These are phyloP conservation scores for Bradynema listronoti DNA, from an alignment of 1,140 invertebrate genomes.

Conservation along the genomic window DNA sequence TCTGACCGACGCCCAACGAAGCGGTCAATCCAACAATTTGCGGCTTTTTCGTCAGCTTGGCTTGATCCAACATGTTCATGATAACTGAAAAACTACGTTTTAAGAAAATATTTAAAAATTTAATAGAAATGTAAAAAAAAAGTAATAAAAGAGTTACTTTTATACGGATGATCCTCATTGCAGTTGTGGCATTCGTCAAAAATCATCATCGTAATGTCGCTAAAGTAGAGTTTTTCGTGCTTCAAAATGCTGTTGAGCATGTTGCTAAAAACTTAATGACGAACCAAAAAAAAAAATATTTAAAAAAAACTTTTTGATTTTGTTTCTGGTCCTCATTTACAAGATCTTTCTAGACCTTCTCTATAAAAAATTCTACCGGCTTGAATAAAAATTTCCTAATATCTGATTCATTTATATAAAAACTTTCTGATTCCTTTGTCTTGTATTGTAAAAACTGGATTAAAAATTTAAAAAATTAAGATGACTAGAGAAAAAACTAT, in stretches of 20 bases:
- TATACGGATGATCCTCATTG: slow-evolving; percentile 37
- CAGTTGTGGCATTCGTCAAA: slow-evolving; percentile 51
- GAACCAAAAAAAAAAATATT: too few relatives aligned
- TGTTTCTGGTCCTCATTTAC: too few relatives aligned
- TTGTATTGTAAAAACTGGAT: slow-evolving; percentile 1
- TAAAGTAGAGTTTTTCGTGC: slow-evolving; percentile 27
- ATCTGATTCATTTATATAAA: too few relatives aligned
- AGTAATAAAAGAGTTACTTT: slow-evolving; percentile 21
- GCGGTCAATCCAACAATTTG: slow-evolving; percentile 50
- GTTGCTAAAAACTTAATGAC: too few relatives aligned
- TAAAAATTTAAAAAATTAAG: too few relatives aligned
- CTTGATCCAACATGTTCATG: slow-evolving; percentile 30
- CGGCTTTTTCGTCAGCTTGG: slow-evolving; percentile 20
- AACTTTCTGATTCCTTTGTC: slow-evolving; percentile 6
- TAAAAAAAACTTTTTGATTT: too few relatives aligned
- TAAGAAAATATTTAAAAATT: too few relatives aligned
- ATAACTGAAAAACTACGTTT: slow-evolving; percentile 30
- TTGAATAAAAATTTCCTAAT: too few relatives aligned
- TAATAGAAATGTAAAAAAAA: not conserved
- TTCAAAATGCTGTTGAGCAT: slow-evolving; percentile 38
- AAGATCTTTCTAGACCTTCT: too few relatives aligned
- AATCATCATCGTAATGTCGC: slow-evolving; percentile 40
- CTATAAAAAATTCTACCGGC: too few relatives aligned
- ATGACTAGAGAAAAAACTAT: not conserved
- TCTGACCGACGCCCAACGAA: slow-evolving; percentile 40